Percentiles rank a stretch among this genome's conserved stretches.
Evolutionary conservation across 2,888 invertebrate genomes (phyloP).

Genomic region (Stomorhina lunata): DNA sequence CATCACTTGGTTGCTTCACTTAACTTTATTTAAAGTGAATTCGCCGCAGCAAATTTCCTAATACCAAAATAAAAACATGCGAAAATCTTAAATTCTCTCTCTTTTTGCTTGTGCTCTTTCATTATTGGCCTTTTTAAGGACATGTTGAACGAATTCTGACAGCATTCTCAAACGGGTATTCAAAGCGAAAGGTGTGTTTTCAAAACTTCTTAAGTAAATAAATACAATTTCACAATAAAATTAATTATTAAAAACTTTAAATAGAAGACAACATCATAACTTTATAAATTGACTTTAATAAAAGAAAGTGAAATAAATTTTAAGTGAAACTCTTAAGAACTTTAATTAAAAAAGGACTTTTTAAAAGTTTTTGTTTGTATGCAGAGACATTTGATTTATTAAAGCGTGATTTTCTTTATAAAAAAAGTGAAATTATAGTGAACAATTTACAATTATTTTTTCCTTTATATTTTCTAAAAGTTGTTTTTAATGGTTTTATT

Average conservation of each 20-base stretch:
- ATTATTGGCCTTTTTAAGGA: slow-evolving; percentile 59
- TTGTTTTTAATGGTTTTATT: neutral
- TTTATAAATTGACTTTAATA: neutral
- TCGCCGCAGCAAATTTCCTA: slow-evolving; percentile 41
- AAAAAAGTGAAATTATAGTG: neutral
- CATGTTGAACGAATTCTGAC: slow-evolving; percentile 52
- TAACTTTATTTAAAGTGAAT: slow-evolving; percentile 16
- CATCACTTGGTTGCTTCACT: slow-evolving; percentile 14
- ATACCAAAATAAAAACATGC: neutral
- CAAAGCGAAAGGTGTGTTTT: slow-evolving; percentile 55
- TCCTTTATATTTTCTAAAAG: neutral
- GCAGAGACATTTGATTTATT: neutral
- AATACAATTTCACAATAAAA: slow-evolving; percentile 4
- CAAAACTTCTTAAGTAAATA: neutral
- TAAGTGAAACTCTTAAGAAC: neutral
- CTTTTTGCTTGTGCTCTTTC: neutral
- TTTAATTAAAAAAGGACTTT: neutral
- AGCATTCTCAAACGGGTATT: slow-evolving; percentile 64
- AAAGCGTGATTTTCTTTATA: neutral
- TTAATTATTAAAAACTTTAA: neutral
- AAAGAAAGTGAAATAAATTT: neutral
- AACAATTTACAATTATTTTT: neutral
- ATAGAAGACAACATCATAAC: neutral
- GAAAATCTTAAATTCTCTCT: slow-evolving; percentile 41
- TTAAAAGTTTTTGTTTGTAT: neutral